These are phyloP conservation scores for Poecilia gillii DNA, from an alignment of 2,797 vertebrate genomes.

Conservation along the genomic window DNA sequence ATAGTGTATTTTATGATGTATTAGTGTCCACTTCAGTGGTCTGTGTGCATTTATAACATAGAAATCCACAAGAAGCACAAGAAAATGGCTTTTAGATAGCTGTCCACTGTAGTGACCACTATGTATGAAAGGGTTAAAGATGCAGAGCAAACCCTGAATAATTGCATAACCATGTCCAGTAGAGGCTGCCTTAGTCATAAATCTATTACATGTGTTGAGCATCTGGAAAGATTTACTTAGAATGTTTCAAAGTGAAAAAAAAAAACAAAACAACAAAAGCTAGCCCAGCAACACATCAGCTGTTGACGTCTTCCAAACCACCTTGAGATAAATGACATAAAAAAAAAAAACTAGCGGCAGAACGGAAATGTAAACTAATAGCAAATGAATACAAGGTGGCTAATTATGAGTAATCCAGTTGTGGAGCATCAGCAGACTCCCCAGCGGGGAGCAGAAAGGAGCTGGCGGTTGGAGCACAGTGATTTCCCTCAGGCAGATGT, in stretches of 20 bases:
- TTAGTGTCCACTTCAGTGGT: too few species aligned
- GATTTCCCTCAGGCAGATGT: constrained; percentile 88
- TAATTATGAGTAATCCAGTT: constrained; percentile 69
- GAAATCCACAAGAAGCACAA: too few species aligned
- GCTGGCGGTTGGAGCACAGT: constrained; percentile 83
- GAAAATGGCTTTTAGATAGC: too few species aligned
- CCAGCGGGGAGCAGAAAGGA: constrained; percentile 83
- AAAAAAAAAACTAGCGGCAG: constrained; percentile 39
- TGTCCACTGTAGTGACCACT: too few species aligned
- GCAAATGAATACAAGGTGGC: constrained; percentile 67
- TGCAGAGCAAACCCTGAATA: not conserved
- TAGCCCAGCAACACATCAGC: constrained; percentile 14
- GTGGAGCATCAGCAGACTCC: constrained; percentile 75
- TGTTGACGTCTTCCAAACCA: constrained; percentile 28
- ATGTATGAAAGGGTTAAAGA: not conserved
- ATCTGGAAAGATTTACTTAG: constrained; percentile 37
- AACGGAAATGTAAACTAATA: constrained; percentile 63
- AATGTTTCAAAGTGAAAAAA: constrained; percentile 23
- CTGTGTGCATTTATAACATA: too few species aligned
- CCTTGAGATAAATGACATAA: constrained; percentile 27
- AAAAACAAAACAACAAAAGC: constrained; percentile 1
- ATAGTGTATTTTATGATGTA: too few species aligned
- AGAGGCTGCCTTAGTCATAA: constrained; percentile 7
- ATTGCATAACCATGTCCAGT: not conserved
- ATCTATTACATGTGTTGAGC: constrained; percentile 33